These are phyloP conservation scores for Ptychadena robeensis DNA, from an alignment of 2,797 vertebrate species.

Conservation along the genomic window DNA sequence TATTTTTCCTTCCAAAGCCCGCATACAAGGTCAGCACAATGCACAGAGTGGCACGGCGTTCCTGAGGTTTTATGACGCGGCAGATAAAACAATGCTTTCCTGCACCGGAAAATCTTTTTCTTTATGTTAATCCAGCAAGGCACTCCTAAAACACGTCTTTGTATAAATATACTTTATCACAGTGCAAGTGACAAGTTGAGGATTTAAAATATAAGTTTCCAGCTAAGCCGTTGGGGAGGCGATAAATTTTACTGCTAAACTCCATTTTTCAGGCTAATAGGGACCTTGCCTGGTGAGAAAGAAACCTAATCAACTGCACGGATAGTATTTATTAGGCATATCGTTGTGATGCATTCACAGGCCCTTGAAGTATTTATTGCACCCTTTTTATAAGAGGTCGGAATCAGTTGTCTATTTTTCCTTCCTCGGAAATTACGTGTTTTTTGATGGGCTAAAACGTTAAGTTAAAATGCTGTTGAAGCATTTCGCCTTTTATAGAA, in stretches of 20 bases:
- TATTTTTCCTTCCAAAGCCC: not conserved
- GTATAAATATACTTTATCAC: slow-evolving; percentile 5
- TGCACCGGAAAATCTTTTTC: not conserved
- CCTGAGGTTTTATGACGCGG: not conserved
- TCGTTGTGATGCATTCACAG: too few relatives aligned
- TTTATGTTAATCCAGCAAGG: not conserved
- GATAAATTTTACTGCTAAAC: not conserved
- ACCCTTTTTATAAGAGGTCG: too few relatives aligned
- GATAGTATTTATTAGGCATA: too few relatives aligned
- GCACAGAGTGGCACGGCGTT: not conserved
- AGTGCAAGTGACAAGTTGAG: not conserved
- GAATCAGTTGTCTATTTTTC: too few relatives aligned
- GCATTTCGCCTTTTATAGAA: too few relatives aligned
- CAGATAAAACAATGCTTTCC: slow-evolving; percentile 3
- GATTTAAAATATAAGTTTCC: not conserved
- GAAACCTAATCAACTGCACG: too few relatives aligned
- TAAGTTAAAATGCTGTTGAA: too few relatives aligned
- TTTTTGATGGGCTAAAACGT: too few relatives aligned
- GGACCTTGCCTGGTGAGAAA: not conserved
- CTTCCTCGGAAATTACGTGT: too few relatives aligned
- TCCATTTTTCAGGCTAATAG: not conserved
- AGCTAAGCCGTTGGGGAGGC: too few relatives aligned
- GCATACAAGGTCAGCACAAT: slow-evolving; percentile 25
- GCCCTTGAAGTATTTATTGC: not conserved
- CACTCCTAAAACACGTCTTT: not conserved